phyloP scores from a whole-genome alignment of 92 coral and sea anemone genomes.

The Phenganax marumi region DNA sequence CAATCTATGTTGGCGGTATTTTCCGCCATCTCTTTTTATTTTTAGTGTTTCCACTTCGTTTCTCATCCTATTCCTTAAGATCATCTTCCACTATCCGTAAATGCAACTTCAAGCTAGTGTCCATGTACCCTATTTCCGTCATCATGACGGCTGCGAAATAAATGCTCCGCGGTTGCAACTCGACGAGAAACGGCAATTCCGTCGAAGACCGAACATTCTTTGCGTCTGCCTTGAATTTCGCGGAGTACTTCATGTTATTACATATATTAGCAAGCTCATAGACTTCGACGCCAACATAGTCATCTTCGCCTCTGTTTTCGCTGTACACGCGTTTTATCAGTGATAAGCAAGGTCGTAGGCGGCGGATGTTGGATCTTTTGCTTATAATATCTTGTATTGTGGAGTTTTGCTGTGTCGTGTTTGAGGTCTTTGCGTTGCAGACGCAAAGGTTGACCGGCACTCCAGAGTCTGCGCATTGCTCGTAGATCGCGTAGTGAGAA shows the following conservation, averaged over 20 bases:
- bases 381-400: background rate
- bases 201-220: background rate
- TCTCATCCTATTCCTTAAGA: background rate
- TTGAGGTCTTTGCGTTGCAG: background rate
- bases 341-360: background rate
- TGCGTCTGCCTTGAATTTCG: background rate
- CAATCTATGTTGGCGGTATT: no score
- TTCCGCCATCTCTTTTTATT: background rate
- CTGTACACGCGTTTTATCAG: slow-evolving; percentile 10
- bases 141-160: background rate
- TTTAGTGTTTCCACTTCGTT: background rate
- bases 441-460: background rate
- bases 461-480: slow-evolving; percentile 9
- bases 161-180: background rate
- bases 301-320: slow-evolving; percentile 4
- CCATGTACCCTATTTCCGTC: background rate
- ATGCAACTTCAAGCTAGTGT: background rate
- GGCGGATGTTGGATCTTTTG: background rate
- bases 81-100: background rate
- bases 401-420: background rate
- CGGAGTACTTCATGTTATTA: background rate
- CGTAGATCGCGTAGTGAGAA: slow-evolving; percentile 14
- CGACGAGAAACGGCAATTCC: background rate
- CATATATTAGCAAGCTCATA: slow-evolving; percentile 7
- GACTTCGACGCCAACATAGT: background rate